Conservation (phyloP, 2,113 vertebrate genomes). For the Otocyon megalotis region DNA sequence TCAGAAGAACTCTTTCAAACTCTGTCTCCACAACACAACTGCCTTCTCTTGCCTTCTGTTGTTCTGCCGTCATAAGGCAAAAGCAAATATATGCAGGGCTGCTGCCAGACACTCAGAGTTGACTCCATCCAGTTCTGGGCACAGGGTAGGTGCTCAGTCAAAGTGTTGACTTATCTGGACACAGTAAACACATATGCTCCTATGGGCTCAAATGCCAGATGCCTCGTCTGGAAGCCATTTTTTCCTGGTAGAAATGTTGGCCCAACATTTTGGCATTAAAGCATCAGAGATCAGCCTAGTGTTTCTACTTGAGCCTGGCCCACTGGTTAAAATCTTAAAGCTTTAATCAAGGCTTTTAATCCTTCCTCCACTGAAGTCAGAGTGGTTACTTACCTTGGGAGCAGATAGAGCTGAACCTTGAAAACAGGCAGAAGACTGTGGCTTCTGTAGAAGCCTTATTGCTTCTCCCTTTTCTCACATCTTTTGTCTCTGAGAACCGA, state of each 20-base stretch:
- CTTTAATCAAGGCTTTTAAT: neutral
- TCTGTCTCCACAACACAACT: neutral
- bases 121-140: neutral
- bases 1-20: neutral
- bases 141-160: neutral
- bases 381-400: neutral
- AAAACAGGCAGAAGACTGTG: neutral
- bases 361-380: neutral
- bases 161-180: slow-evolving; percentile 50
- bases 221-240: slow-evolving; percentile 42
- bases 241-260: neutral
- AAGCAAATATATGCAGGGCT: neutral
- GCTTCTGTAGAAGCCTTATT: neutral
- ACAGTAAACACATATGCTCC: slow-evolving; percentile 15
- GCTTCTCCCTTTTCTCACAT: neutral
- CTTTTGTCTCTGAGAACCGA: neutral
- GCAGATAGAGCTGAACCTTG: neutral
- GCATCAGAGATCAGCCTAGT: neutral
- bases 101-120: neutral
- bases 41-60: neutral
- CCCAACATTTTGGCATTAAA: neutral
- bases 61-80: neutral
- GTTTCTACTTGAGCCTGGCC: neutral
- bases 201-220: neutral
- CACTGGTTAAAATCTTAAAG: neutral